A percentile compares a stretch with the other conserved stretches of the same genome.
These are phyloP conservation scores for Hemibagrus wyckioides DNA, from an alignment of 2,113 vertebrate genomes.

Conservation along the genomic window DNA sequence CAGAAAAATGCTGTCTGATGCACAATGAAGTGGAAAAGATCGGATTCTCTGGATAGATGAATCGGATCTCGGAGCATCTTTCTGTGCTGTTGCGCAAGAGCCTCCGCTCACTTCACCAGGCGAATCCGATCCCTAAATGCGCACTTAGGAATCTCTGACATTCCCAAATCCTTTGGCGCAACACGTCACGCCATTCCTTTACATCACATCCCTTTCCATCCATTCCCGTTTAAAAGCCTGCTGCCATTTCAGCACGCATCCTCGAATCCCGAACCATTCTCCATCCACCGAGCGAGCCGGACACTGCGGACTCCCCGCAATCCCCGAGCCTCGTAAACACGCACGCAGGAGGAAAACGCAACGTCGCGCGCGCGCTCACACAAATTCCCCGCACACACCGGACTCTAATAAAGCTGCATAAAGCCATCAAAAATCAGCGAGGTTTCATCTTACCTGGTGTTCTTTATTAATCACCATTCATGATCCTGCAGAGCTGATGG, in stretches of 20 bases:
- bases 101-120: background rate
- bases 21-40: no score
- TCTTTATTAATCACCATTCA: constrained; percentile 36
- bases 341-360: background rate
- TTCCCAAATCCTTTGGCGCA: constrained; percentile 9
- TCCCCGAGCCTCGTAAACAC: background rate
- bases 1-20: background rate
- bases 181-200: constrained; percentile 15
- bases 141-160: background rate
- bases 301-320: background rate
- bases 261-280: background rate
- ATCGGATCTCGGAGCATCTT: background rate
- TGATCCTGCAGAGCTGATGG: constrained; percentile 41
- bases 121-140: background rate
- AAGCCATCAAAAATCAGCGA: background rate
- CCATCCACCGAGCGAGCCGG: background rate
- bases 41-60: background rate
- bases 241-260: background rate
- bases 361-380: background rate
- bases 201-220: background rate
- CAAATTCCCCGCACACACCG: background rate
- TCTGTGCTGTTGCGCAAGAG: constrained; percentile 8
- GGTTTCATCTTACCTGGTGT: constrained; percentile 41
- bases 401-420: background rate
- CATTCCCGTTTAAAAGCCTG: background rate